Evolutionary conservation across 2,797 vertebrate species (phyloP), one percentile per base, ranked within the genome.

Genomic region (Leuciscus waleckii): DNA sequence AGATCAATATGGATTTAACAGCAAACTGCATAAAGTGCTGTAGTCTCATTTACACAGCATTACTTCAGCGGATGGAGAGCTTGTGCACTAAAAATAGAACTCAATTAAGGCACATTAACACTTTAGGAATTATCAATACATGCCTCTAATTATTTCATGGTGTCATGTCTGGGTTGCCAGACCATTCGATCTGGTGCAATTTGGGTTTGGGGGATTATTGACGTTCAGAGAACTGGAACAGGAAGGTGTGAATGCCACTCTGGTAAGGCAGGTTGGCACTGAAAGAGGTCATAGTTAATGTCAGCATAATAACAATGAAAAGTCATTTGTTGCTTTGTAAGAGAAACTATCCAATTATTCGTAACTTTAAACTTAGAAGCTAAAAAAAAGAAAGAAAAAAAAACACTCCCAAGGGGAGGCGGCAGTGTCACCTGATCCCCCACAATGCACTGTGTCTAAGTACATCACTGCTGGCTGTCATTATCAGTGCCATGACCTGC

Each of bases 401-500:
- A 79, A 13, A 32, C 37, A 56, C 63, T 69, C 32, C 32, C 79
- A 32, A 79, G 19, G 17, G 77, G 61, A 79, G 61, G 61, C 19
- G 4, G 46, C 46, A 37, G 73, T 19, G 51, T 78, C 75, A 81
- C 26, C 69, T 41, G 79, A 75, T 56, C 56, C 78, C 46, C 41
- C 69, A 74, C 29, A 81, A 67, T 51, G 70, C 79, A 85, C 69
- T 85, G 84, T 73, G 58, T 74, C 68, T 70, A 63, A 85, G 35
- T 77, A 74, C 54, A 84, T 81, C 85, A 82, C 43, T 35, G 23
- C 56, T 63, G 84, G 43, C 79, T 68, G 71, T 82, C 79, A 82
- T 86, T 85, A 85, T 85, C 84, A 85, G 71, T 1, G 13, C 49
- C 17, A 32, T 58, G 85, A 76, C 80, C 74, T 86, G 79, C 67